Evolutionary conservation across 2,113 vertebrate species (phyloP), one percentile per base, ranked within the genome.

Genomic region (Calidris pygmaea): DNA sequence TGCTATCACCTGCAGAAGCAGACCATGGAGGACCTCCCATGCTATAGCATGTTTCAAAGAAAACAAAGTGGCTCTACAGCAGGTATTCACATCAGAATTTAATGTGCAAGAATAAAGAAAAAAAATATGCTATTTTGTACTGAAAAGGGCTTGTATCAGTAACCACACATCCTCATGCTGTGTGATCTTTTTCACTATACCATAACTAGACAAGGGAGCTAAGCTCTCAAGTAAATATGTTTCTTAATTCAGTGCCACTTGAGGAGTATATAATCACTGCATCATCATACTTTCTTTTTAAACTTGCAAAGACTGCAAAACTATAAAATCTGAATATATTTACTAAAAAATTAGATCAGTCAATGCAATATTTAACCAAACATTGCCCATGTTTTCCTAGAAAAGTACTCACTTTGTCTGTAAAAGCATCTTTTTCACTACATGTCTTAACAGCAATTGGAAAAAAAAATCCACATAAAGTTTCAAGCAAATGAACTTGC

Each of bases 311-410:
- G 34, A 68, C 9, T 67, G 9, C 23, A 74, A 67, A 34, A 63
- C 15, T 7, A 24, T 39, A 72, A 70, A 59, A 48, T 52, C 53
- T 65, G 4, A 92, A 58, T 23, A 43, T 8, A 55, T 24, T 71
- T 77, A 70, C 37, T 53, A 89, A 77, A 83, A 90, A 34, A 27
- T 14, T 4, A 72, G 30, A 48, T 71, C 24, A 41, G 24, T 84
- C 48, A 62, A 32, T 30, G 30, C 14, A 93, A 17, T 47, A 81
- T 17, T 52, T 56, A 62, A 85, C 20, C 30, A 75, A 95, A 48
- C 0, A 0, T 2, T 55, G 11, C 1, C 26, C 9, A 20, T 6
- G 6, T 50, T 75, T 68, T 72, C 48, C 20, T 26, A 35, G 16
- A 62, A 50, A 71, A 92, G 19, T 24, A 63, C 13, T 56, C 7